These are phyloP conservation scores for Apteryx owenii DNA, from an alignment of 2,113 vertebrate species.

Conservation along the genomic window DNA sequence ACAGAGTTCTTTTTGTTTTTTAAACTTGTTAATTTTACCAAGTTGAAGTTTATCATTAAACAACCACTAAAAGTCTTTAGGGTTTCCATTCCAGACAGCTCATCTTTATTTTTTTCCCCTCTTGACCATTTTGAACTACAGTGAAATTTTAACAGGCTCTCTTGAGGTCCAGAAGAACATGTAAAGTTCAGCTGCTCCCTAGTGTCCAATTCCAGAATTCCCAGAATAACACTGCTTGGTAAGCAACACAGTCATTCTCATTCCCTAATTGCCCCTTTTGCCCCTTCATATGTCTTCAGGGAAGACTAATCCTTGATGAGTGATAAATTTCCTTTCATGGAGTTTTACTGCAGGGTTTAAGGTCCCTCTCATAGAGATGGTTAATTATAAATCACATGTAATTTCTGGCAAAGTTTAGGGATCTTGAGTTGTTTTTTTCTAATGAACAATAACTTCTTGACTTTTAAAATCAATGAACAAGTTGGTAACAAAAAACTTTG, in stretches of 20 bases:
- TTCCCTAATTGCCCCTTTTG: slow-evolving; percentile 17
- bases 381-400: slow-evolving; percentile 49
- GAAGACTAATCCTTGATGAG: slow-evolving; percentile 13
- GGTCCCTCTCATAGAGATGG: neutral
- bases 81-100: slow-evolving; percentile 25
- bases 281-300: neutral
- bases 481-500: neutral
- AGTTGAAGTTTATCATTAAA: slow-evolving; percentile 8
- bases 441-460: neutral
- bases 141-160: slow-evolving; percentile 57
- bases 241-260: neutral
- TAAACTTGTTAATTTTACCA: neutral
- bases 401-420: slow-evolving; percentile 28
- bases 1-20: neutral
- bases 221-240: slow-evolving; percentile 12
- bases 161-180: slow-evolving; percentile 21
- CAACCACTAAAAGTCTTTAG: neutral
- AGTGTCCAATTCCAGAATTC: slow-evolving; percentile 9
- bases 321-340: neutral
- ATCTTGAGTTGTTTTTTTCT: neutral
- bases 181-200: slow-evolving; percentile 36
- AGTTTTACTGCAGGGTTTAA: slow-evolving; percentile 39
- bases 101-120: slow-evolving; percentile 15
- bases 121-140: neutral
- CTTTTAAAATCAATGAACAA: neutral